phyloP scores from a whole-genome alignment of 2,888 invertebrate species.

The Drosophila lutescens region DNA sequence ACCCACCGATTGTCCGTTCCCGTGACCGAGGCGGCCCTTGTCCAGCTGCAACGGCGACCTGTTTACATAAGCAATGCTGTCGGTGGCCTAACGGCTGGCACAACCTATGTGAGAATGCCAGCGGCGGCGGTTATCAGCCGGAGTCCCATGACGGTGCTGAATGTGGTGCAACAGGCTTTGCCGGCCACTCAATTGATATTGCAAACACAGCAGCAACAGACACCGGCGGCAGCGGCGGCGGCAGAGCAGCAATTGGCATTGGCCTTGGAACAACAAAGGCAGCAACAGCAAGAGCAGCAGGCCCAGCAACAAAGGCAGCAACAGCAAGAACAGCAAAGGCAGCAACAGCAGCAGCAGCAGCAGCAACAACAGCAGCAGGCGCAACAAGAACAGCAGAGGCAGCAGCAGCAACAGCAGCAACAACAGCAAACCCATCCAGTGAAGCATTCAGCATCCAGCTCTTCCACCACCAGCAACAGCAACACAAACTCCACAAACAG shows the following conservation, averaged over 20 bases:
- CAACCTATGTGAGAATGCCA: conserved; percentile 81
- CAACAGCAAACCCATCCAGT: conserved; percentile 38
- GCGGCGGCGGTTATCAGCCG: conserved; percentile 79
- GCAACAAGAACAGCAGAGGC: conserved; percentile 40
- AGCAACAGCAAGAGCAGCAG: conserved; percentile 32
- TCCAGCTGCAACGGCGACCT: conserved; percentile 81
- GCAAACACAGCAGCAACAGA: conserved; percentile 58
- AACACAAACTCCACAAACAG: conserved; percentile 10
- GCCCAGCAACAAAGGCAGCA: conserved; percentile 47
- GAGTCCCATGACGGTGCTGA: conserved; percentile 80
- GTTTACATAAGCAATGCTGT: conserved; percentile 81
- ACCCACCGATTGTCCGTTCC: conserved; percentile 73
- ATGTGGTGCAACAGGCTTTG: conserved; percentile 77
- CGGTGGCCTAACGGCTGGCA: conserved; percentile 65
- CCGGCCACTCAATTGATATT: conserved; percentile 76
- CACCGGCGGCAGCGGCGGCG: conserved; percentile 42
- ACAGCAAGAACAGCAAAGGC: conserved; percentile 51
- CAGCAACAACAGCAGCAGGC: conserved; percentile 41
- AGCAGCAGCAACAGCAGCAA: conserved; percentile 19
- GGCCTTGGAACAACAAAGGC: conserved; percentile 31
- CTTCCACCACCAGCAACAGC: conserved; percentile 24
- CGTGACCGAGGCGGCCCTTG: conserved; percentile 75
- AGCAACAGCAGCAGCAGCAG: conserved; percentile 50
- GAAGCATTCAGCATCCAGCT: conserved; percentile 25
- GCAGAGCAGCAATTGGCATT: conserved; percentile 25